A percentile compares a stretch with the other conserved stretches of the same genome.
Conservation (phyloP, 2,113 vertebrate species). For the Apaloderma vittatum region DNA sequence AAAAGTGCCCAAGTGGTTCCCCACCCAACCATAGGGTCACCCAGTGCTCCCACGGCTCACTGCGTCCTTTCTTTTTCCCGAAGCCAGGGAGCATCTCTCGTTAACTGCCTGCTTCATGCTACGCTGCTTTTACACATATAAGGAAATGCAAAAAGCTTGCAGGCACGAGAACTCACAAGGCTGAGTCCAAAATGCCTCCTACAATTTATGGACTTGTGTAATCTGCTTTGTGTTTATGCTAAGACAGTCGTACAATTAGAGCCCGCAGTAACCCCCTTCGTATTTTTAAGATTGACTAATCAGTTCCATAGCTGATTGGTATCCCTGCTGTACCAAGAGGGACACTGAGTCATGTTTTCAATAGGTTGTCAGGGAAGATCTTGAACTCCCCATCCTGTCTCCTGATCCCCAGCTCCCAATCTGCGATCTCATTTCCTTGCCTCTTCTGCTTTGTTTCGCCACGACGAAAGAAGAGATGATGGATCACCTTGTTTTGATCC, state of each 20-base stretch:
- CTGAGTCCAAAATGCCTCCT: neutral
- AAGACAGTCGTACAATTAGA: neutral
- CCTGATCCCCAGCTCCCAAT: neutral
- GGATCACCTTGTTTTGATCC: slow-evolving; percentile 10
- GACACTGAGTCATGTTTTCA: slow-evolving; percentile 23
- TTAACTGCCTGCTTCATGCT: neutral
- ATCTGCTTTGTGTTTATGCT: neutral
- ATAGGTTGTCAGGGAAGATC: neutral
- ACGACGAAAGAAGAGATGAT: neutral
- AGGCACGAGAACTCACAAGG: neutral
- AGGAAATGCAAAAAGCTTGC: neutral
- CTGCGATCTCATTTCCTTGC: neutral
- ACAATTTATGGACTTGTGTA: neutral
- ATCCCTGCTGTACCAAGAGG: neutral
- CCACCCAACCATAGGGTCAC: neutral
- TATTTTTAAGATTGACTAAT: neutral
- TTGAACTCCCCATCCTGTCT: neutral
- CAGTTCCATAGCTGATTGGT: neutral
- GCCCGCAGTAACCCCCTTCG: neutral
- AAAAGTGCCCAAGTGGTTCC: neutral
- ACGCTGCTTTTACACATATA: neutral
- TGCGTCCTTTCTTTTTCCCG: fast-evolving
- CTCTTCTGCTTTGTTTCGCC: neutral
- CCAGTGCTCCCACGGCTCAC: neutral
- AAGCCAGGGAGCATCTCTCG: neutral